Conservation (phyloP, 2,797 vertebrate genomes). For the Trichosurus vulpecula region DNA sequence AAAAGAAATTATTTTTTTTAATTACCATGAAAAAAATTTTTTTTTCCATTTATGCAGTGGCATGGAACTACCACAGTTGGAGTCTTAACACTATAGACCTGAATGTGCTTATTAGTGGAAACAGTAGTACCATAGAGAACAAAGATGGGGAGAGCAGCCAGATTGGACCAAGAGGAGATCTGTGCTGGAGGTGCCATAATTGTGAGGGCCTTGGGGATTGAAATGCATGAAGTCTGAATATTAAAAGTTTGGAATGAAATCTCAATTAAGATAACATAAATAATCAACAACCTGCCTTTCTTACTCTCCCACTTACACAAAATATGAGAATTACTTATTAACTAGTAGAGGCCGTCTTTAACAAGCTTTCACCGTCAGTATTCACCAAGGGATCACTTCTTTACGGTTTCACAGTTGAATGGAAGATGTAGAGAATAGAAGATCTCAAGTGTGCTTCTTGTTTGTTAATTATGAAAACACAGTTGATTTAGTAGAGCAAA, state of each 20-base stretch:
- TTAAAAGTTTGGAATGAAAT: neutral
- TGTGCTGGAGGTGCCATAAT: neutral
- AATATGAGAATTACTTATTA: neutral
- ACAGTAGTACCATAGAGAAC: neutral
- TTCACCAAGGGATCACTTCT: neutral
- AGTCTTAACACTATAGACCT: neutral
- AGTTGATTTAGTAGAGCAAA: neutral
- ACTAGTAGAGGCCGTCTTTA: neutral
- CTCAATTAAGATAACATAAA: neutral
- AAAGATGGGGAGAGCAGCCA: neutral
- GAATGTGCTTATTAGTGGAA: neutral
- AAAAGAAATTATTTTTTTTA: neutral
- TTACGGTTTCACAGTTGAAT: neutral
- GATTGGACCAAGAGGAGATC: neutral
- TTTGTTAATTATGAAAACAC: neutral
- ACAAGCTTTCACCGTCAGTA: neutral
- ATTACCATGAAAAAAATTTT: neutral
- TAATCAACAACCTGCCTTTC: neutral
- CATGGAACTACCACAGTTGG: neutral
- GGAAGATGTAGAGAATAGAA: neutral
- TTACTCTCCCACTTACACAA: neutral
- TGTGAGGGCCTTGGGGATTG: neutral
- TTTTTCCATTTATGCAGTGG: neutral
- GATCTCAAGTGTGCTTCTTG: neutral
- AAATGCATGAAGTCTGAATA: neutral